Evolutionary conservation across 2,797 vertebrate species (phyloP).

Genomic region (Sebastes diploproa): DNA sequence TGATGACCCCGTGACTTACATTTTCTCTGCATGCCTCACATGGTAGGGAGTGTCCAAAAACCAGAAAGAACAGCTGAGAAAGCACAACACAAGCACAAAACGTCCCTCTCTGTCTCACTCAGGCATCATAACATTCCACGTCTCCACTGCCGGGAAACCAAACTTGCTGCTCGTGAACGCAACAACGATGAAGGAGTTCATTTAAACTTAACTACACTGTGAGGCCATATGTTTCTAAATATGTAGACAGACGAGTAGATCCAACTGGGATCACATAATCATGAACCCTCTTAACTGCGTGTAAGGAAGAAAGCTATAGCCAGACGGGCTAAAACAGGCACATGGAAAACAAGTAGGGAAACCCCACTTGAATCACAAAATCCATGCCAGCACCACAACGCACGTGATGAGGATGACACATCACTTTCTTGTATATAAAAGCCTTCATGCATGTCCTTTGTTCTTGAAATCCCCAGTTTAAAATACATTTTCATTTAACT

Average conservation of each 20-base stretch:
- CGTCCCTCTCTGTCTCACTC: neutral
- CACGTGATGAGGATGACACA: constrained; percentile 14
- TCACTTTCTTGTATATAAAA: constrained; percentile 11
- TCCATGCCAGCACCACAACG: neutral
- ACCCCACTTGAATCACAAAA: constrained; percentile 55
- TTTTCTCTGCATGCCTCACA: constrained; percentile 71
- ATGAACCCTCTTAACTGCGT: neutral
- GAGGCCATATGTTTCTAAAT: constrained; percentile 9
- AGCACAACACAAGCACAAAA: constrained; percentile 60
- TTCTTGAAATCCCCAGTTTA: constrained; percentile 5
- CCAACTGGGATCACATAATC: neutral
- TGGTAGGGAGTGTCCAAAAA: constrained; percentile 50
- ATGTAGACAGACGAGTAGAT: neutral
- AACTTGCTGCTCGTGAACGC: constrained; percentile 16
- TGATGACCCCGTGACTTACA: constrained; percentile 72
- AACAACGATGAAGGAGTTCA: neutral
- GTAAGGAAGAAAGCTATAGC: neutral
- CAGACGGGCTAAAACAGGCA: constrained; percentile 1
- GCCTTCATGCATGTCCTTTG: neutral
- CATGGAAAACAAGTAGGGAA: constrained; percentile 53
- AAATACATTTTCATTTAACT: neutral
- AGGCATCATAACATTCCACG: constrained; percentile 10
- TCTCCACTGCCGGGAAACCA: constrained; percentile 14
- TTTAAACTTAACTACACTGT: constrained; percentile 5
- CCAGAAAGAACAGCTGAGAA: constrained; percentile 68